phyloP scores from a whole-genome alignment of 2,888 invertebrate species.

The Malthinus flaveolus region DNA sequence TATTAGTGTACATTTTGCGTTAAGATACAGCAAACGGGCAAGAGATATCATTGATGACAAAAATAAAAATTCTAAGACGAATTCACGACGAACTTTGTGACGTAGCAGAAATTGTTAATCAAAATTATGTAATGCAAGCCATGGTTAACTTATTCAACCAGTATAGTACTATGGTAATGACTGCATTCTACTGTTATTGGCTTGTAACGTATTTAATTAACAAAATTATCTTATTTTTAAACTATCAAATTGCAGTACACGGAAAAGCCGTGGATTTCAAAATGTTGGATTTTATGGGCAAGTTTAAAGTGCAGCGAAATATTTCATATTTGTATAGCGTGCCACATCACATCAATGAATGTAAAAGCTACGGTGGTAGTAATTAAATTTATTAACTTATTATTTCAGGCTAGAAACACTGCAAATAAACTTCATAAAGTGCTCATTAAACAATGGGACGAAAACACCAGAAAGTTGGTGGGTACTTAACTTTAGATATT shows the following conservation, averaged over 20 bases:
- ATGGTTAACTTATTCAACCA: slow-evolving; percentile 23
- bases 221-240: neutral
- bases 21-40: neutral
- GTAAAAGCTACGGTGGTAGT: neutral
- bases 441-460: slow-evolving; percentile 20
- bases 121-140: slow-evolving; percentile 27
- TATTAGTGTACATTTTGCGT: neutral
- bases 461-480: slow-evolving; percentile 8
- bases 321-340: neutral
- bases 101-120: slow-evolving; percentile 22
- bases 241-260: neutral
- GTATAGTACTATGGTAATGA: slow-evolving; percentile 27
- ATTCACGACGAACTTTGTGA: slow-evolving; percentile 30
- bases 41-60: neutral
- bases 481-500: no score
- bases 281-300: neutral
- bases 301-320: neutral
- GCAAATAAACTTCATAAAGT: slow-evolving; percentile 27
- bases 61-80: slow-evolving; percentile 21
- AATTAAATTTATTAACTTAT: neutral
- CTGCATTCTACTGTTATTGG: slow-evolving; percentile 34
- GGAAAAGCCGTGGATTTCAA: neutral
- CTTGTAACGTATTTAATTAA: slow-evolving; percentile 17
- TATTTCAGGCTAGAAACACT: slow-evolving; percentile 24
- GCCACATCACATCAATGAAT: neutral